Percentiles rank a stretch among this genome's conserved stretches.
These are phyloP conservation scores for Druon quercuslanigerum DNA, from an alignment of 1,140 invertebrate species.

Conservation along the genomic window DNA sequence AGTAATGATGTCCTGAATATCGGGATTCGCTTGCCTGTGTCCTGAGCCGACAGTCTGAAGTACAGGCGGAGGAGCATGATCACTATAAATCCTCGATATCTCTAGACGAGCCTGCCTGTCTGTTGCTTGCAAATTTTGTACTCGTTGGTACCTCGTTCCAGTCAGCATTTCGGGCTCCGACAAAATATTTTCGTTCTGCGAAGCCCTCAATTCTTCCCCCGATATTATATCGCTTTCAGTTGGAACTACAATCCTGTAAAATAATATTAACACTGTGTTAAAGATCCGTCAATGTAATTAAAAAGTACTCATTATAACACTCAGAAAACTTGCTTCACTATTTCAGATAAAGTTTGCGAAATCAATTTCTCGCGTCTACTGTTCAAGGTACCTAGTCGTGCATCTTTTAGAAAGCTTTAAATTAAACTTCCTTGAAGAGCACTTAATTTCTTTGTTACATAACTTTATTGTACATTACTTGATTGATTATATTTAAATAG, in stretches of 20 bases:
- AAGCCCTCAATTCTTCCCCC: constrained; percentile 85
- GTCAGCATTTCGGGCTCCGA: constrained; percentile 78
- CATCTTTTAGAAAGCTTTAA: no score
- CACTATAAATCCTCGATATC: constrained; percentile 68
- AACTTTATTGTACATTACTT: no score
- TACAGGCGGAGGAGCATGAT: constrained; percentile 57
- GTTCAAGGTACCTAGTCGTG: no score
- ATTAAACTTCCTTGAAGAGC: no score
- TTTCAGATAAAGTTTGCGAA: no score
- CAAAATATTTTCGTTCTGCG: constrained; percentile 79
- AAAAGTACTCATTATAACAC: no score
- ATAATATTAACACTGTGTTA: constrained; percentile 15
- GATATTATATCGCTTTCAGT: constrained; percentile 68
- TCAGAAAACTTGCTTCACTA: no score
- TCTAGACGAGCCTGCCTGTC: constrained; percentile 66
- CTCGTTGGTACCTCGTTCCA: constrained; percentile 58
- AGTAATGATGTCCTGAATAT: constrained; percentile 93
- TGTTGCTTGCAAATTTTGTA: constrained; percentile 46
- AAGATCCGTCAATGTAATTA: no score
- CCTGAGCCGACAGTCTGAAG: constrained; percentile 63
- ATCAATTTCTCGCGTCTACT: no score
- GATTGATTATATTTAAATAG: no score
- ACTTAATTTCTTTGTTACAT: no score
- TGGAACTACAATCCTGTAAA: constrained; percentile 56
- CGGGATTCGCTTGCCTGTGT: constrained; percentile 81